These are phyloP conservation scores for Mormyrops attenuatus DNA, from an alignment of 2,797 vertebrate species.

Conservation along the genomic window DNA sequence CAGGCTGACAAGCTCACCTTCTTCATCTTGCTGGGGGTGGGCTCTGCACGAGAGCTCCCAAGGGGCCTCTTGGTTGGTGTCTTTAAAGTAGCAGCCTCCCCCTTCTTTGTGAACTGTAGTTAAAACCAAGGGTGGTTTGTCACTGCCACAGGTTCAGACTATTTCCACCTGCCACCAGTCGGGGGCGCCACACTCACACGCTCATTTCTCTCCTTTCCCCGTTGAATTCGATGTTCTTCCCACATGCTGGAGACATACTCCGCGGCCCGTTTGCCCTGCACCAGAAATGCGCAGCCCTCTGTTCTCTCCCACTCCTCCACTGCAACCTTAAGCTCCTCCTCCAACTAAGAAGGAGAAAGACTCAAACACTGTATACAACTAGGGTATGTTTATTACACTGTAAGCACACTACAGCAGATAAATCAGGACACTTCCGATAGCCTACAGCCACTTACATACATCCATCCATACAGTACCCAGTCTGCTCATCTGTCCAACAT, in stretches of 20 bases:
- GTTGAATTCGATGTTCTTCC: constrained; percentile 48
- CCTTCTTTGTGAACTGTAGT: constrained; percentile 44
- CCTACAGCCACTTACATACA: too few relatives aligned
- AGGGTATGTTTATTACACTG: not conserved
- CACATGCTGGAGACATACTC: constrained; percentile 49
- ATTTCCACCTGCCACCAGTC: not conserved
- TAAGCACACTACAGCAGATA: not conserved
- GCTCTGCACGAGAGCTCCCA: constrained; percentile 7
- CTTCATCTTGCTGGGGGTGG: constrained; percentile 43
- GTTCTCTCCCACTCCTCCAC: constrained; percentile 49
- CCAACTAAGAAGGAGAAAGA: constrained; percentile 41
- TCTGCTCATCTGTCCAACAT: not conserved
- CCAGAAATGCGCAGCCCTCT: constrained; percentile 41
- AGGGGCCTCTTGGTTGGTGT: constrained; percentile 44
- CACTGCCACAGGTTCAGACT: not conserved
- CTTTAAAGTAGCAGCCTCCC: constrained; percentile 35
- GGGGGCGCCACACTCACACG: constrained; percentile 36
- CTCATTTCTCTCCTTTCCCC: constrained; percentile 52
- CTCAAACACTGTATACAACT: not conserved
- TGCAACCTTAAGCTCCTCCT: constrained; percentile 48
- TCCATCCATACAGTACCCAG: not conserved
- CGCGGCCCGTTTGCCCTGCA: constrained; percentile 47
- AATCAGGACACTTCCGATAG: not conserved
- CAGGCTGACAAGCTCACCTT: constrained; percentile 35
- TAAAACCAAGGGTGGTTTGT: not conserved